Conservation (phyloP, 2,113 vertebrate species). For the Fukomys damarensis region DNA sequence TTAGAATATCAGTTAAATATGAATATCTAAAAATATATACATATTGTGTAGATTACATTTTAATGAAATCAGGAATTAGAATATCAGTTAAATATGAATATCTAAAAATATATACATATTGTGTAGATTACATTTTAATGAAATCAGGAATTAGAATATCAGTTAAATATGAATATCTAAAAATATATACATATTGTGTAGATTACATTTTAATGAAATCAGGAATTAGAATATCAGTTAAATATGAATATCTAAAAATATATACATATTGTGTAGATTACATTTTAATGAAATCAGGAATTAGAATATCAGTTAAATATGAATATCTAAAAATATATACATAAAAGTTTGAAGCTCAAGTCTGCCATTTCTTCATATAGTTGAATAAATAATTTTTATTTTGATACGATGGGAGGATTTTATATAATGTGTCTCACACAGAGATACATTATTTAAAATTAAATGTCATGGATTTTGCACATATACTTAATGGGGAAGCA, state of each 20-base stretch:
- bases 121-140: neutral
- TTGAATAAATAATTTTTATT: neutral
- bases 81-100: neutral
- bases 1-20: neutral
- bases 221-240: too few relatives aligned
- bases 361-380: neutral
- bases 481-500: neutral
- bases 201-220: too few relatives aligned
- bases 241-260: too few relatives aligned
- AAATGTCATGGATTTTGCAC: neutral
- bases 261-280: too few relatives aligned
- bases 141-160: neutral
- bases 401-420: neutral
- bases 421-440: neutral
- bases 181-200: too few relatives aligned
- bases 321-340: too few relatives aligned
- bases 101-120: conserved; percentile 13
- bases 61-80: neutral
- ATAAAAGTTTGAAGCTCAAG: neutral
- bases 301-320: too few relatives aligned
- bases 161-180: neutral
- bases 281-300: too few relatives aligned
- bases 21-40: neutral
- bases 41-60: conserved; percentile 16
- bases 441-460: conserved; percentile 9